Evolutionary conservation across 2,797 vertebrate species (phyloP).

Genomic region (Knipowitschia caucasica): DNA sequence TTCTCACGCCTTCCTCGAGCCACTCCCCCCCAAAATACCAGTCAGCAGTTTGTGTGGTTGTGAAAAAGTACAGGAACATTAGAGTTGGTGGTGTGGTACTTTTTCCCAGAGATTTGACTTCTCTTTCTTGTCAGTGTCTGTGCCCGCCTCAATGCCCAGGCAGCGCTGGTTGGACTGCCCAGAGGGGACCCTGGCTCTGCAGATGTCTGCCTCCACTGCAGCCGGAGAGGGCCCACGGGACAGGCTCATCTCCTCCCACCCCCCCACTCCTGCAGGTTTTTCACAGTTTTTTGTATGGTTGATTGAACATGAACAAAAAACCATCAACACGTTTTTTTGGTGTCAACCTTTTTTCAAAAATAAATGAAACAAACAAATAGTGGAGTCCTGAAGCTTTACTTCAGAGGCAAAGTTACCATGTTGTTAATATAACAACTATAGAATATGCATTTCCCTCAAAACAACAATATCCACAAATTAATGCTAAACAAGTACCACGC

Average conservation of each 20-base stretch:
- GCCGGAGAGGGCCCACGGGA: slow-evolving; percentile 67
- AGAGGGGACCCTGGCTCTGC: slow-evolving; percentile 41
- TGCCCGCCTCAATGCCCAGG: slow-evolving; percentile 30
- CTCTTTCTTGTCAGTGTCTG: slow-evolving; percentile 35
- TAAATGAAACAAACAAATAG: no score
- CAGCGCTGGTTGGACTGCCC: slow-evolving; percentile 51
- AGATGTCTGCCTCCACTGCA: slow-evolving; percentile 62
- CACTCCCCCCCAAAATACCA: not conserved
- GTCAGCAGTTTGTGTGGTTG: not conserved
- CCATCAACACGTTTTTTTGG: no score
- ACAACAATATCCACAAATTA: no score
- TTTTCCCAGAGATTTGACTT: not conserved
- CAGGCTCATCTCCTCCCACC: slow-evolving; percentile 28
- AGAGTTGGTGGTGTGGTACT: no score
- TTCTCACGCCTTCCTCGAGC: not conserved
- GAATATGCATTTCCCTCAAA: no score
- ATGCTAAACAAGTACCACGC: no score
- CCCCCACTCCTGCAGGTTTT: slow-evolving; percentile 34
- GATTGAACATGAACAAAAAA: not conserved
- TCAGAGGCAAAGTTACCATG: no score
- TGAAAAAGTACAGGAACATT: not conserved
- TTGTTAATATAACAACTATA: no score
- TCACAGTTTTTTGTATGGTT: not conserved
- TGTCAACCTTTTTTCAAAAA: no score
- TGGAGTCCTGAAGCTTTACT: no score